Conservation (phyloP, 2,888 invertebrate species). For the Epinotia ramella region DNA sequence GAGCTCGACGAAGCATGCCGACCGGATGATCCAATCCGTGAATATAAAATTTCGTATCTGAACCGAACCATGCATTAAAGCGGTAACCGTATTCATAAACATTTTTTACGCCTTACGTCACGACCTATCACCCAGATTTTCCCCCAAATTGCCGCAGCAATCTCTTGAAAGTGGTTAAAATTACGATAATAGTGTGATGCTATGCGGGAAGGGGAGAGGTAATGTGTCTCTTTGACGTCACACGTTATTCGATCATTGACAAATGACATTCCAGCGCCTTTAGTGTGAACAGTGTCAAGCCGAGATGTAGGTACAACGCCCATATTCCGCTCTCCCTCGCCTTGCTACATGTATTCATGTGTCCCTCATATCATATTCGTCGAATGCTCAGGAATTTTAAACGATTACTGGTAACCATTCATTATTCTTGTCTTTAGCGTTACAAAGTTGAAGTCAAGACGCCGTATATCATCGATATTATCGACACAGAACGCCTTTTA, state of each 20-base stretch:
- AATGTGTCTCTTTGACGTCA: conserved; percentile 78
- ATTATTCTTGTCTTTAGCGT: conserved; percentile 37
- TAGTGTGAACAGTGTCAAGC: conserved; percentile 74
- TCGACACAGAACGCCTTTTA: conserved; percentile 37
- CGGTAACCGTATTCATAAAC: conserved; percentile 61
- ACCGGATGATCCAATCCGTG: conserved; percentile 72
- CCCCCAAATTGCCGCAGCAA: conserved; percentile 63
- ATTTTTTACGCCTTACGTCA: conserved; percentile 69
- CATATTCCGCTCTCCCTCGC: conserved; percentile 73
- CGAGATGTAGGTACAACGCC: conserved; percentile 75
- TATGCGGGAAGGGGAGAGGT: conserved; percentile 63
- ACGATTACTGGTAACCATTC: conserved; percentile 31
- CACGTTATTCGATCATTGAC: conserved; percentile 80
- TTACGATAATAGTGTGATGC: conserved; percentile 61
- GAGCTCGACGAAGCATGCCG: conserved; percentile 68
- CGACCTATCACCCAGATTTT: conserved; percentile 66
- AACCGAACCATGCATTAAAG: conserved; percentile 62
- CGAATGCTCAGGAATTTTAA: conserved; percentile 41
- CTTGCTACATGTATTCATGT: conserved; percentile 52
- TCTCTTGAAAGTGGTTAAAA: conserved; percentile 65
- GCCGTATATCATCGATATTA: conserved; percentile 35
- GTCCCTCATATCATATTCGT: conserved; percentile 44
- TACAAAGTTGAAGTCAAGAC: conserved; percentile 25
- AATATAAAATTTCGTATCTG: conserved; percentile 68
- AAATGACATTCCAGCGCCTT: conserved; percentile 81